phyloP scores from a whole-genome alignment of 2,797 vertebrate species.

The Monodelphis domestica region DNA sequence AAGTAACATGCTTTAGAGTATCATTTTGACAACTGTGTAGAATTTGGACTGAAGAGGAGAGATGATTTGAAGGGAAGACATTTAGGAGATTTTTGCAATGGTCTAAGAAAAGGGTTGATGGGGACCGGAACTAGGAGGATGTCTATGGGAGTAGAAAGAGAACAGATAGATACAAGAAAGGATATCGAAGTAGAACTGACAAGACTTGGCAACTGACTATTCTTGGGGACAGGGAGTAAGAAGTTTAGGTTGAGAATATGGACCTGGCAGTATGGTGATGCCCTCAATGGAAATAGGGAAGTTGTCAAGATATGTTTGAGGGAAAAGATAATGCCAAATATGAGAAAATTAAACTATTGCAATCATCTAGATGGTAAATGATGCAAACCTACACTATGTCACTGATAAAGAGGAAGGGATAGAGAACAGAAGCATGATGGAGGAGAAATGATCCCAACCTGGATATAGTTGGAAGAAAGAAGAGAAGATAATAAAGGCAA shows the following conservation, averaged over 20 bases:
- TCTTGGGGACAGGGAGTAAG: background rate
- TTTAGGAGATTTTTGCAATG: background rate
- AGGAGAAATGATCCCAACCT: background rate
- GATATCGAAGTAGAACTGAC: background rate
- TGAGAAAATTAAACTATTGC: background rate
- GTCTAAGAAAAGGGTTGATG: background rate
- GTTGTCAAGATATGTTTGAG: background rate
- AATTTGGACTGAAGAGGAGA: background rate
- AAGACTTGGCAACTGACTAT: background rate
- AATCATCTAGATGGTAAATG: background rate
- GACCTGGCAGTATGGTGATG: background rate
- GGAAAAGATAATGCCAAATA: background rate
- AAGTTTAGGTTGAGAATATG: background rate
- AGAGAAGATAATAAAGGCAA: background rate
- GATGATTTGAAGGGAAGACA: background rate
- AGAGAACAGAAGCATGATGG: background rate
- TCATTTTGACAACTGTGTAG: background rate
- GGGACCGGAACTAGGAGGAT: too few relatives aligned
- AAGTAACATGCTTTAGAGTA: background rate
- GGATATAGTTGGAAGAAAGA: background rate
- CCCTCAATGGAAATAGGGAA: background rate
- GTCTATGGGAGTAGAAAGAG: too few relatives aligned
- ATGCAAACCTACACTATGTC: background rate
- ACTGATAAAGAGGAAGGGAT: background rate
- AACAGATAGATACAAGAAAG: too few relatives aligned